Percentiles rank a stretch among this genome's conserved stretches.
Conservation (phyloP, 2,797 vertebrate genomes). For the Artibeus jamaicensis region DNA sequence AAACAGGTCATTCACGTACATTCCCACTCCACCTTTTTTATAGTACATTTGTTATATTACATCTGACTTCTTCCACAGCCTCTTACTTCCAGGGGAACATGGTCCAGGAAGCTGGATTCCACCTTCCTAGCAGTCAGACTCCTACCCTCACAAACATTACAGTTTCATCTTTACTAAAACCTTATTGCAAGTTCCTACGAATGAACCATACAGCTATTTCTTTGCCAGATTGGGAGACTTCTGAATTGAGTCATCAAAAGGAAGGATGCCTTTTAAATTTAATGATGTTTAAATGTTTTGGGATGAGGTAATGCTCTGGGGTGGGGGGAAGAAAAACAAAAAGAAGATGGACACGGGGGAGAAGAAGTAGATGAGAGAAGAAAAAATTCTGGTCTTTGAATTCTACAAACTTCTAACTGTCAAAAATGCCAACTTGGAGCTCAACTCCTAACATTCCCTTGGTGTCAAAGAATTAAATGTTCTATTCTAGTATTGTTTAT, state of each 20-base stretch:
- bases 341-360: neutral
- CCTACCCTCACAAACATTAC: neutral
- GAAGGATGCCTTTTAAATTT: neutral
- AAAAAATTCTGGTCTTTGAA: neutral
- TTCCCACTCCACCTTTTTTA: neutral
- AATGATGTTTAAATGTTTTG: neutral
- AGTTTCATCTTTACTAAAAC: conserved; percentile 2
- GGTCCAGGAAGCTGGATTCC: neutral
- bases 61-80: neutral
- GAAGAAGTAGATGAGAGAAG: neutral
- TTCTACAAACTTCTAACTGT: neutral
- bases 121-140: neutral
- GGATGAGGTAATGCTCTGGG: neutral
- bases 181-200: neutral
- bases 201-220: neutral
- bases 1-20: conserved; percentile 38
- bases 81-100: conserved; percentile 1
- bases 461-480: conserved; percentile 25
- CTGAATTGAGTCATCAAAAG: neutral
- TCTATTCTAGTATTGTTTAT: neutral
- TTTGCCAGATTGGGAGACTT: conserved; percentile 1
- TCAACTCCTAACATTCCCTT: neutral
- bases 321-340: neutral
- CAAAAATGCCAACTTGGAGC: neutral
- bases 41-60: neutral